Evolutionary conservation across 2,113 vertebrate genomes (phyloP), one percentile per base, ranked within the genome.

Genomic region (Podiceps cristatus): DNA sequence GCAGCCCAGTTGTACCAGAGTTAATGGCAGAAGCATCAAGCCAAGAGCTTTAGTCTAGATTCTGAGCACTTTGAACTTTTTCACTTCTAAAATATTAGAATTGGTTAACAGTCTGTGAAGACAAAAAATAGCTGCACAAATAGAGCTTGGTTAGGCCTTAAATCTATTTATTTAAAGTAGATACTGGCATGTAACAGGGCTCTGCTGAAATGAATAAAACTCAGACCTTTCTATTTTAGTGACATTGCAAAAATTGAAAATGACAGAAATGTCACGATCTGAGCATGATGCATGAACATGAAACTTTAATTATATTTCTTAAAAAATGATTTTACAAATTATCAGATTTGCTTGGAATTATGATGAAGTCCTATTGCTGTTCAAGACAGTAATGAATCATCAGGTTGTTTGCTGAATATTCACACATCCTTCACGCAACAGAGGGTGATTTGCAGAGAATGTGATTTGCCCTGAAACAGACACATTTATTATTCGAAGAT

Each of bases 221-320:
- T 97, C 73, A 88, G 79, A 52, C 55, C 52, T 97, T 60, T 96
- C 53, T 45, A 53, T 97, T 74, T 96, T 77, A 24, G 71, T 97
- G 97, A 95, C 78, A 49, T 84, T 90, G 90, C 95, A 96, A 88
- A 96, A 98, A 98, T 96, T 96, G 96, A 93, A 98, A 98, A 96
- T 92, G 95, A 92, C 96, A 96, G 25, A 90, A 90, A 79, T 74
- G 86, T 96, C 79, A 56, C 84, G 63, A 42, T 86, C 76, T 67
- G 76, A 96, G 24, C 31, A 22, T 98, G 96, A 97, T 97, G 74
- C 86, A 97, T 97, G 87, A 82, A 44, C 49, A 29, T 7, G 25
- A 74, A 29, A 42, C 45, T 91, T 95, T 86, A 96, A 96, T 96
- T 96, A 84, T 35, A 67, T 97, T 96, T 96, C 86, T 96, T 88